Conservation (phyloP, 2,888 invertebrate species). For the Diabrotica balteata region DNA sequence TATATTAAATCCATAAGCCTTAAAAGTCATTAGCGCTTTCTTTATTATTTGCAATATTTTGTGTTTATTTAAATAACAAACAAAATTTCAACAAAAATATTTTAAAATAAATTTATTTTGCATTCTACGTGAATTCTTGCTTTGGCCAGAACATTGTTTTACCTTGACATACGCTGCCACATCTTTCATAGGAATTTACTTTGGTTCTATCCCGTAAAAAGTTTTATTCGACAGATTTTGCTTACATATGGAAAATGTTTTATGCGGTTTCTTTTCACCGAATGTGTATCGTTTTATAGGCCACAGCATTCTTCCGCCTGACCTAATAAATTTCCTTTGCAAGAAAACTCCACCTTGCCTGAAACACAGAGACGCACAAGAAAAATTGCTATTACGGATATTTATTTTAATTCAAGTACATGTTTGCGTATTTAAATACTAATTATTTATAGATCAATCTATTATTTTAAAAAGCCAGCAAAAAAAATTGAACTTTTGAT, state of each 20-base stretch:
- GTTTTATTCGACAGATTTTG: constrained; percentile 40
- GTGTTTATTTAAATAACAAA: too few relatives aligned
- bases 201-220: constrained; percentile 41
- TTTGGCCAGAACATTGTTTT: constrained; percentile 24
- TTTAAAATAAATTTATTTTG: not conserved
- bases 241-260: constrained; percentile 36
- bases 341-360: constrained; percentile 5
- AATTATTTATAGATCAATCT: too few relatives aligned
- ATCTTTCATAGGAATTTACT: constrained; percentile 50
- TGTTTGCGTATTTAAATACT: too few relatives aligned
- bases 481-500: too few relatives aligned
- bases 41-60: too few relatives aligned
- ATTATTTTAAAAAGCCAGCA: too few relatives aligned
- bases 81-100: too few relatives aligned
- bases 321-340: constrained; percentile 31
- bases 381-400: too few relatives aligned
- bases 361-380: not conserved
- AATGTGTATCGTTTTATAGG: constrained; percentile 34
- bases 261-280: constrained; percentile 30
- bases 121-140: not conserved
- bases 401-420: too few relatives aligned
- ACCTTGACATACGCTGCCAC: constrained; percentile 11
- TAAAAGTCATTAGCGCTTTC: too few relatives aligned
- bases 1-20: too few relatives aligned
- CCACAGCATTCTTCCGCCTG: constrained; percentile 30